Conservation (phyloP, 1,140 invertebrate genomes). For the Phymastichus coffea region DNA sequence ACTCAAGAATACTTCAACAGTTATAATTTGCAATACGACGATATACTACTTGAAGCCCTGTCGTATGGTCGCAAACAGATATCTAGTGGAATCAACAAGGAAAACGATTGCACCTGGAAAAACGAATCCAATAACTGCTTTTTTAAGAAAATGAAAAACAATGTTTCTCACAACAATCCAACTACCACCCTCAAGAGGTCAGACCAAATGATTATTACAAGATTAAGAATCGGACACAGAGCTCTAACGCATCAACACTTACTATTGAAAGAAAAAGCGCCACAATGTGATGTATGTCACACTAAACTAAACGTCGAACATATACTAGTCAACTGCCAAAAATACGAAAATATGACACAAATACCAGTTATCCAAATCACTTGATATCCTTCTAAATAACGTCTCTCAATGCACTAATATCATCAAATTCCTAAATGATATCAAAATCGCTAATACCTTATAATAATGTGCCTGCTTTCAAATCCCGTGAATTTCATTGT, state of each 20-base stretch:
- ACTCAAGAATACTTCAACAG: background rate
- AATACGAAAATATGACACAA: conserved; percentile 33
- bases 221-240: background rate
- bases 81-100: background rate
- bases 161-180: background rate
- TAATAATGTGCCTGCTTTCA: no score
- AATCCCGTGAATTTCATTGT: no score
- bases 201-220: background rate
- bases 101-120: background rate
- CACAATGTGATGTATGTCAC: background rate
- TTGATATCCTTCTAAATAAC: no score
- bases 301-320: background rate
- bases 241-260: background rate
- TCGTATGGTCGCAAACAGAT: background rate
- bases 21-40: background rate
- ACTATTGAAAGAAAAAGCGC: background rate
- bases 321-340: background rate
- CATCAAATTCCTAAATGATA: no score
- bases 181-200: background rate
- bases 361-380: no score
- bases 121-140: background rate
- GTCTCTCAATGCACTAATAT: no score
- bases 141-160: background rate
- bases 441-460: no score
- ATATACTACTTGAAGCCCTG: background rate